A percentile compares a stretch with the other conserved stretches of the same genome.
phyloP scores from a whole-genome alignment of 2,888 invertebrate genomes.

The Petrophora chlorosata region DNA sequence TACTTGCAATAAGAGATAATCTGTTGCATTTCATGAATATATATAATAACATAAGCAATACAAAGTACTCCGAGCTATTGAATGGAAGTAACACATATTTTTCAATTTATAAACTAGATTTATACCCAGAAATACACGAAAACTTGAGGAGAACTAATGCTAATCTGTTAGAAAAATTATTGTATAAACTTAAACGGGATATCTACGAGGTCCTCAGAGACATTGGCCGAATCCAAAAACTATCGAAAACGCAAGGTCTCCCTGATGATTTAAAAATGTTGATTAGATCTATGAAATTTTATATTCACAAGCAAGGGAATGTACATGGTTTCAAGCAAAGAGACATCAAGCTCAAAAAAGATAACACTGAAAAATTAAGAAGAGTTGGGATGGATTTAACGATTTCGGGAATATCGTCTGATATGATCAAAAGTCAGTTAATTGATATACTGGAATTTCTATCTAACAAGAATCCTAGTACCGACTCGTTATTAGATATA shows the following conservation, averaged over 20 bases:
- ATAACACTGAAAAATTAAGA: slow-evolving; percentile 1
- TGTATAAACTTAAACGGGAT: slow-evolving; percentile 58
- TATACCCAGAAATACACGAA: slow-evolving; percentile 39
- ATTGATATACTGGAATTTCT: slow-evolving; percentile 50
- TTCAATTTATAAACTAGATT: slow-evolving; percentile 49
- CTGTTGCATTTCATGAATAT: slow-evolving; percentile 45
- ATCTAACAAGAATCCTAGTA: slow-evolving; percentile 44
- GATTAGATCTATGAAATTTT: slow-evolving; percentile 52
- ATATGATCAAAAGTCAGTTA: slow-evolving; percentile 38
- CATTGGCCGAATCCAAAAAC: slow-evolving; percentile 48
- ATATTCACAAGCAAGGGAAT: slow-evolving; percentile 45
- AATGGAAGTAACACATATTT: slow-evolving; percentile 29
- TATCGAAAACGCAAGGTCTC: slow-evolving; percentile 36
- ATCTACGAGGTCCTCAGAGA: slow-evolving; percentile 59
- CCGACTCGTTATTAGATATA: slow-evolving; percentile 45
- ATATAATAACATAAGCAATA: slow-evolving; percentile 30
- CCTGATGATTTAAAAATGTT: slow-evolving; percentile 52
- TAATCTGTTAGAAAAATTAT: slow-evolving; percentile 41
- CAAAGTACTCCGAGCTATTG: slow-evolving; percentile 22
- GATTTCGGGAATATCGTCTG: slow-evolving; percentile 8
- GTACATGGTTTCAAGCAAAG: slow-evolving; percentile 22
- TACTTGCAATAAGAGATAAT: slow-evolving; percentile 51
- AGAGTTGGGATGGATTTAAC: slow-evolving; percentile 1
- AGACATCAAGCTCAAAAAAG: slow-evolving; percentile 14
- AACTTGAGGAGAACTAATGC: slow-evolving; percentile 39